These are phyloP conservation scores for Bucco capensis DNA, from an alignment of 2,113 vertebrate genomes.

Conservation along the genomic window DNA sequence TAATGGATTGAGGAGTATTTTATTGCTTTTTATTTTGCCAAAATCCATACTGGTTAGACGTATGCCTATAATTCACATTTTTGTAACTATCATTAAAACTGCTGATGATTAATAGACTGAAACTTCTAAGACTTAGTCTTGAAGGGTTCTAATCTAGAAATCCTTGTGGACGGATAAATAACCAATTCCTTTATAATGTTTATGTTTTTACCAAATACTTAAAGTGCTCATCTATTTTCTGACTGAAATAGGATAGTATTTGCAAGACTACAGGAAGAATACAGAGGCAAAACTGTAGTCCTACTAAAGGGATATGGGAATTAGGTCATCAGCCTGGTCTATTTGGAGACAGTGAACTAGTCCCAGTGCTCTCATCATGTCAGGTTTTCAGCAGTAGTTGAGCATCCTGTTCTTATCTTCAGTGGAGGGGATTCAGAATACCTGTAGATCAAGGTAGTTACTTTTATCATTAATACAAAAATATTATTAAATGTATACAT, in stretches of 20 bases:
- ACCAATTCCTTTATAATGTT: not conserved
- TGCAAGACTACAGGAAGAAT: not conserved
- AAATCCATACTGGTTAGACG: constrained; percentile 36
- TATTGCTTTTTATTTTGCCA: constrained; percentile 5
- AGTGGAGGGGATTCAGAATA: not conserved
- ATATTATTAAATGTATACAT: not conserved
- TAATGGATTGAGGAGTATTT: constrained; percentile 50
- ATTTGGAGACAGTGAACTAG: not conserved
- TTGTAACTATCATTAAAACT: constrained; percentile 12
- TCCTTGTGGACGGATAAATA: not conserved
- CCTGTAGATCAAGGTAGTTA: not conserved
- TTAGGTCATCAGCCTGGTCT: not conserved
- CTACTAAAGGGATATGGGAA: not conserved
- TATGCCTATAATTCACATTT: constrained; percentile 14
- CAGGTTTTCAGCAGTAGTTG: not conserved
- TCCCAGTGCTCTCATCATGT: not conserved
- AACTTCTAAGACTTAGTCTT: not conserved
- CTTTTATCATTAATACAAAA: not conserved
- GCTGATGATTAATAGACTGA: constrained; percentile 23
- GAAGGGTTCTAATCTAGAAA: not conserved
- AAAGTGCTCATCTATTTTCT: not conserved
- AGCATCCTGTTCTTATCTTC: not conserved
- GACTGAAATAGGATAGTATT: not conserved
- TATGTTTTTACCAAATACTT: not conserved
- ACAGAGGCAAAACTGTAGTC: not conserved